Percentiles rank a stretch among this genome's conserved stretches.
These are phyloP conservation scores for Lasaia peninsularis DNA, from an alignment of 1,140 invertebrate genomes.

Conservation along the genomic window DNA sequence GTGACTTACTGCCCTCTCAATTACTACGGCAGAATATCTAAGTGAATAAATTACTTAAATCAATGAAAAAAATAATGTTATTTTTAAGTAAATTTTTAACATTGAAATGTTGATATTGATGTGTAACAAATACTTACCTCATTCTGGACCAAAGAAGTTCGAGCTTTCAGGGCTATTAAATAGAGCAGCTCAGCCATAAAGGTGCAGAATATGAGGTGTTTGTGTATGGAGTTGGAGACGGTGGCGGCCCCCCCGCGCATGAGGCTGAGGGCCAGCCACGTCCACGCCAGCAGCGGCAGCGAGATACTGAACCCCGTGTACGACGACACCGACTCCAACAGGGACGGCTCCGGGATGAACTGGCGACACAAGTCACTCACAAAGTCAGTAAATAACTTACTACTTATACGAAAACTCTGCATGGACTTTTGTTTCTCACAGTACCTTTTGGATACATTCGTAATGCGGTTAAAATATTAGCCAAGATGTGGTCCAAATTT, in stretches of 20 bases:
- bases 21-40: no score
- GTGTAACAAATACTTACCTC: conserved; percentile 80
- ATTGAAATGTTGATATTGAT: no score
- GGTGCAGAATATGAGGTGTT: conserved; percentile 93
- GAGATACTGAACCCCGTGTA: conserved; percentile 93
- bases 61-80: no score
- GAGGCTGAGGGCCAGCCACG: conserved; percentile 85
- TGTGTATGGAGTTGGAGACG: conserved; percentile 96
- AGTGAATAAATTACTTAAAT: no score
- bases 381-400: background rate
- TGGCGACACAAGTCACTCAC: conserved; percentile 37
- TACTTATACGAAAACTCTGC: no score
- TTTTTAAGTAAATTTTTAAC: no score
- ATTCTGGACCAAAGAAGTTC: conserved; percentile 85
- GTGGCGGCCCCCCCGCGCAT: conserved; percentile 88
- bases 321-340: conserved; percentile 90
- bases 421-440: no score
- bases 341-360: conserved; percentile 89
- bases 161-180: conserved; percentile 89
- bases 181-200: conserved; percentile 92
- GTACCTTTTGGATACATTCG: no score
- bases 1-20: no score
- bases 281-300: conserved; percentile 86
- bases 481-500: no score
- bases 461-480: no score